Base-by-base conservation (phyloP, 2,888 invertebrate species). In the Pharmacophagus antenor region DNA sequence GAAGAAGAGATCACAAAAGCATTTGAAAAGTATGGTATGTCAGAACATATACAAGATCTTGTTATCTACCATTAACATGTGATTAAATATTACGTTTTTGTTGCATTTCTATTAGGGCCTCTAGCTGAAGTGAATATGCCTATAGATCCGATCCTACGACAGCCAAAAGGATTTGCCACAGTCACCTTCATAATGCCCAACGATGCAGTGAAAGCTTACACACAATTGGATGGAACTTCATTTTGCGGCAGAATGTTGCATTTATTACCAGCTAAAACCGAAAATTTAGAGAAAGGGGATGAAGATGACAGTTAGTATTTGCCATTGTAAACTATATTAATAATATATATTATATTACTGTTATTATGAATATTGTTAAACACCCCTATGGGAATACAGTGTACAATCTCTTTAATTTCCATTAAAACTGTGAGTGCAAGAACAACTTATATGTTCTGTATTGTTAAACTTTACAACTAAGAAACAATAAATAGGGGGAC, bases 171-270 rank as follows among this genome's bases (percentile, higher is more conserved):
- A 0, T 99, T 98, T 82, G 99, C 97, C 0, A 95, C 96, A 0
- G 92, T 99, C 0, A 97, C 98, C 0, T 99, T 94, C 79, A 89
- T 99, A 76, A 95, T 99, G 92, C 98, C 99, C 0, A 99, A 99
- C 78, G 95, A 99, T 83, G 99, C 99, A 0, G 94, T 96, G 0
- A 94, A 93, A 71, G 99, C 99, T 0, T 98, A 95, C 78, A 91
- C 94, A 0, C 95, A 95, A 67, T 88, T 99, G 2, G 99, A 99
- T 84, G 99, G 99, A n/a, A 94, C 94, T 0, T 92, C 95, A 55
- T 95, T 98, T 72, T 95, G 97, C 78, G 99, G 99, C 0, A 92
- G 99, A 65, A 94, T 99, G 94, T 84, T 99, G 60, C 99, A 99
- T 87, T 91, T 99, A 37, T 87, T 99, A 62, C 98, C 99, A 0